Evolutionary conservation across 2,888 invertebrate genomes (phyloP).

Genomic region (Tryphoninae sp.): DNA sequence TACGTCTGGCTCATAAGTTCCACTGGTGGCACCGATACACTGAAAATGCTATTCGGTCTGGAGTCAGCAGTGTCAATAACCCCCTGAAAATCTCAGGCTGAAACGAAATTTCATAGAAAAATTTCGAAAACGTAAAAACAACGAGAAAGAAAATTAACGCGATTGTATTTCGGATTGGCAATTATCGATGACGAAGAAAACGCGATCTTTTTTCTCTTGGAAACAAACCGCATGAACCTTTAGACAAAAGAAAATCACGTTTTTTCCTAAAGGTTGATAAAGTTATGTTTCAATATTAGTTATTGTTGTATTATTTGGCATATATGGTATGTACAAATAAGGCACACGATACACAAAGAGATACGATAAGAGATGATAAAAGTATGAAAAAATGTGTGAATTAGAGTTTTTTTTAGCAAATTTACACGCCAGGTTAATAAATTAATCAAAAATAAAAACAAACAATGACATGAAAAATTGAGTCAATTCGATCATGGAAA

Average conservation of each 20-base stretch:
- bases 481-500: slow-evolving; percentile 20
- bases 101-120: slow-evolving; percentile 19
- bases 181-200: not conserved
- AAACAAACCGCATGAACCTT: not conserved
- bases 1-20: not conserved
- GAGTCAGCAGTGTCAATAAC: slow-evolving; percentile 12
- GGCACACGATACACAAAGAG: slow-evolving; percentile 23
- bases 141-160: not conserved
- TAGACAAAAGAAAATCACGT: not conserved
- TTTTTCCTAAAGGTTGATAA: slow-evolving; percentile 32
- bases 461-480: too few relatives aligned
- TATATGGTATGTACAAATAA: slow-evolving; percentile 1
- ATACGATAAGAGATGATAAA: not conserved
- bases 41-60: not conserved
- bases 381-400: not conserved
- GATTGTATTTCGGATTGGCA: not conserved
- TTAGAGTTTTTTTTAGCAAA: not conserved
- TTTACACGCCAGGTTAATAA: slow-evolving; percentile 12
- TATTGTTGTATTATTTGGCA: slow-evolving; percentile 35
- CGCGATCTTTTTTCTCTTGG: not conserved
- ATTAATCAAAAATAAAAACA: not conserved
- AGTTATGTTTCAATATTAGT: slow-evolving; percentile 30
- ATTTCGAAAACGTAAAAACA: not conserved
- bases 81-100: slow-evolving; percentile 17
- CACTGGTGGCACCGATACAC: not conserved